Evolutionary conservation across 2,113 vertebrate genomes (phyloP).

Genomic region (Psilopogon haemacephalus): DNA sequence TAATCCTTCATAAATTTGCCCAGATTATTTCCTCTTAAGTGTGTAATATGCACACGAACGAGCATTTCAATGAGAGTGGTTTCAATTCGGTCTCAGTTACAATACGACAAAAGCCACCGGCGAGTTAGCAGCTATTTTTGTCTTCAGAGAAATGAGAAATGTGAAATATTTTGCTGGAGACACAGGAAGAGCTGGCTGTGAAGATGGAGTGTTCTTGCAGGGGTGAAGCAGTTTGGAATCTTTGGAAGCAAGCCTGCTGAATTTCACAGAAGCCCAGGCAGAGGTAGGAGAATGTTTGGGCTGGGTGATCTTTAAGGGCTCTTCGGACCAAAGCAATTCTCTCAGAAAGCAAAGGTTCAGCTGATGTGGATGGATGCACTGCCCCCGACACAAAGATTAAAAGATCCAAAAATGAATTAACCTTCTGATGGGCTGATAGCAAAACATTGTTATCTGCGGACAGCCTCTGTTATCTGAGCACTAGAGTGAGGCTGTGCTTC

Average conservation of each 20-base stretch:
- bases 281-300: no score
- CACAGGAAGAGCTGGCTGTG: background rate
- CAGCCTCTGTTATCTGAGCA: no score
- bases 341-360: no score
- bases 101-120: background rate
- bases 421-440: no score
- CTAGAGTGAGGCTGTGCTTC: no score
- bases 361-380: no score
- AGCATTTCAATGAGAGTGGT: background rate
- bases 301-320: no score
- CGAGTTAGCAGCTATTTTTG: background rate
- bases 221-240: background rate
- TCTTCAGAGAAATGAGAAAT: background rate
- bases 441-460: no score
- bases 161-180: background rate
- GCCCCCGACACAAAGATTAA: no score
- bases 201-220: background rate
- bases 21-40: background rate
- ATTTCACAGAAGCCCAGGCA: background rate
- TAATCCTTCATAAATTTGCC: conserved; percentile 14
- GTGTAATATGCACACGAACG: background rate
- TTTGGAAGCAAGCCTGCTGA: background rate
- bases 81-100: background rate
- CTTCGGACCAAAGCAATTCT: no score
- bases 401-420: no score